phyloP scores from a whole-genome alignment of 2,888 invertebrate species.

The Imbricaverruca yamaguchii region DNA sequence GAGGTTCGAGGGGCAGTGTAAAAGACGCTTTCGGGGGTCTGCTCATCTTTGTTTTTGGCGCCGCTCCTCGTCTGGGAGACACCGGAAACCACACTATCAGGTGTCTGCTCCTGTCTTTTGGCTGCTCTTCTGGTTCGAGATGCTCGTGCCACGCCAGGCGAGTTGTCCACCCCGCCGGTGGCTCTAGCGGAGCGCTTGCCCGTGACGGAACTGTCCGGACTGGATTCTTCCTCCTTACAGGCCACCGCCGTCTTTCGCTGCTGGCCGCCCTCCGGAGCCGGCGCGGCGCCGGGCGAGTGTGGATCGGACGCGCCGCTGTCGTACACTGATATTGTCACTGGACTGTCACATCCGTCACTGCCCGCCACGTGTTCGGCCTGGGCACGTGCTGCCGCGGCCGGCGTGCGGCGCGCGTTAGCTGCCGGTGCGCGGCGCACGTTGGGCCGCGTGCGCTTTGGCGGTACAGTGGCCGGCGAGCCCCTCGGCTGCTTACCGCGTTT shows the following conservation, averaged over 20 bases:
- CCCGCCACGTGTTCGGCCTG: not conserved
- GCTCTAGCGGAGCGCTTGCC: too few species aligned
- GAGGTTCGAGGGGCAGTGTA: not conserved
- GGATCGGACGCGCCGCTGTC: not conserved
- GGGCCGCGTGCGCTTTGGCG: not conserved
- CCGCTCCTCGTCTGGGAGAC: not conserved
- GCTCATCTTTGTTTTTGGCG: not conserved
- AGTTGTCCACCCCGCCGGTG: too few species aligned
- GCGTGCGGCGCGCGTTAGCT: not conserved
- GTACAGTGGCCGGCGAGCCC: not conserved
- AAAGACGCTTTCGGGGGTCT: not conserved
- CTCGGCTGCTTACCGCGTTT: not conserved
- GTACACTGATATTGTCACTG: not conserved
- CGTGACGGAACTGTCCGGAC: not conserved
- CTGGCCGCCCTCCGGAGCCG: not conserved
- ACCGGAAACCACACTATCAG: not conserved
- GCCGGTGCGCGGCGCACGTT: conserved; percentile 9
- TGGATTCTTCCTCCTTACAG: not conserved
- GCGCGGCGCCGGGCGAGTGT: not conserved
- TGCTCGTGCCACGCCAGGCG: not conserved
- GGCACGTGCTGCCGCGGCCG: too few species aligned
- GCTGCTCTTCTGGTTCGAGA: not conserved
- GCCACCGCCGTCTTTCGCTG: not conserved
- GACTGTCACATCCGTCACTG: not conserved
- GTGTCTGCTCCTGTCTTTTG: not conserved